Base-by-base conservation (phyloP, 2,888 invertebrate genomes). In the Portevinia maculata region DNA sequence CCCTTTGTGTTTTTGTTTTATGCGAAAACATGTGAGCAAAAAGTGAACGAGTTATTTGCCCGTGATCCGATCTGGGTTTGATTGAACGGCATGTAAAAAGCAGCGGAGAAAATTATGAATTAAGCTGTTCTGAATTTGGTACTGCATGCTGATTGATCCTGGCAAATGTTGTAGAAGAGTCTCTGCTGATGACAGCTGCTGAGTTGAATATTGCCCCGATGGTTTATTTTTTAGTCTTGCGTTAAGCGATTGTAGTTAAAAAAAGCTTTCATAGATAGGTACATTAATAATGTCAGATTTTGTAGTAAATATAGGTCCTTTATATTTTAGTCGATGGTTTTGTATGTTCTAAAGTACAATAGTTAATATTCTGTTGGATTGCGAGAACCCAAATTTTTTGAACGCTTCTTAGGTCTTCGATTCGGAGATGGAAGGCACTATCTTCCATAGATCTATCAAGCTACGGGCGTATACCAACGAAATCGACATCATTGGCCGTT, bases 61-160 rank as follows among this genome's bases (percentile, higher is more conserved):
- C 71, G 65, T 65, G 69, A 70, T 59, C 55, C 39, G 48, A 41
- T 65, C 48, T 46, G 65, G 60, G 48, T 59, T 71, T 62, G 78
- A 78, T 78, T 78, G 78, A 83, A 73, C 41, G 69, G 57, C 67
- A 83, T 70, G 76, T 53, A 70, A 57, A 79, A 13, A 64, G 39
- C 53, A 39, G 55, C 52, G 32, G 19, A 46, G 13, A 48, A 21
- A 6, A 11, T 19, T 5, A 39, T 39, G 48, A 37, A 48, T 17
- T 2, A 5, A 24, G 52, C 15, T 62, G 62, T 67, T 53, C 65
- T 52, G 53, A 32, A 41, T 55, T 57, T 37, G 1, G 28, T 24
- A 37, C 48, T 15, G n/a, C 52, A 52, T 28, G 71, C 71, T 71
- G 60, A 52, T 71, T 71, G 60, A 52, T 71, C 62, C 60, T 52